phyloP scores from a whole-genome alignment of 2,888 invertebrate genomes.

The Eubasilissa splendida region DNA sequence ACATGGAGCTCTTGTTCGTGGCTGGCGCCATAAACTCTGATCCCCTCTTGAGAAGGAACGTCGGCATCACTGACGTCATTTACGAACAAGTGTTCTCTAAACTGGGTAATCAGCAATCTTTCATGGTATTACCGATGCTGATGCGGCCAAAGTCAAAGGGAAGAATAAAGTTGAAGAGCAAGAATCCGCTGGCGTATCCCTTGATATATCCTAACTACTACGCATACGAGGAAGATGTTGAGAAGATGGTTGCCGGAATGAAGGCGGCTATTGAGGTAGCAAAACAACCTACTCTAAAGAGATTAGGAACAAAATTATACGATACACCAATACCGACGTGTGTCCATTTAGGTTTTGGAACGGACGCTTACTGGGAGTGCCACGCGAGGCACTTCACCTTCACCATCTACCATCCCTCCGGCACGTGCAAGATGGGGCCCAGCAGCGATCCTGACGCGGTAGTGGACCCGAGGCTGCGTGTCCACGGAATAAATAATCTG shows the following conservation, averaged over 20 bases:
- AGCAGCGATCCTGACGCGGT: slow-evolving; percentile 74
- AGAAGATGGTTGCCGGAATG: slow-evolving; percentile 77
- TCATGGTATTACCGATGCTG: slow-evolving; percentile 79
- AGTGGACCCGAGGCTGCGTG: slow-evolving; percentile 75
- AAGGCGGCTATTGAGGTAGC: slow-evolving; percentile 74
- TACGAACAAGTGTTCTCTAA: slow-evolving; percentile 66
- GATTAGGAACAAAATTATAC: slow-evolving; percentile 74
- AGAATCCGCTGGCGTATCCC: slow-evolving; percentile 81
- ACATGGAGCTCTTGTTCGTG: slow-evolving; percentile 77
- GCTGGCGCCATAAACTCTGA: slow-evolving; percentile 72
- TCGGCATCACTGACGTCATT: slow-evolving; percentile 72
- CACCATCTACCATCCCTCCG: slow-evolving; percentile 80
- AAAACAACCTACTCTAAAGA: slow-evolving; percentile 73
- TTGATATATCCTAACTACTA: slow-evolving; percentile 88
- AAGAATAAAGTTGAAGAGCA: slow-evolving; percentile 77
- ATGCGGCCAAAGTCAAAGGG: slow-evolving; percentile 83
- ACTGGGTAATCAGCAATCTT: slow-evolving; percentile 66
- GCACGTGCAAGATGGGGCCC: slow-evolving; percentile 80
- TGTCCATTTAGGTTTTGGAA: slow-evolving; percentile 72
- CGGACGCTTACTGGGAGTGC: slow-evolving; percentile 81
- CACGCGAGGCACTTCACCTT: slow-evolving; percentile 78
- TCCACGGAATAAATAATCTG: slow-evolving; percentile 78
- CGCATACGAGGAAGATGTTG: slow-evolving; percentile 74
- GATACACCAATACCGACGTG: slow-evolving; percentile 76
- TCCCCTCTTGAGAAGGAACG: slow-evolving; percentile 67